These are phyloP conservation scores for Hemibagrus wyckioides DNA, from an alignment of 2,113 vertebrate species.

Conservation along the genomic window DNA sequence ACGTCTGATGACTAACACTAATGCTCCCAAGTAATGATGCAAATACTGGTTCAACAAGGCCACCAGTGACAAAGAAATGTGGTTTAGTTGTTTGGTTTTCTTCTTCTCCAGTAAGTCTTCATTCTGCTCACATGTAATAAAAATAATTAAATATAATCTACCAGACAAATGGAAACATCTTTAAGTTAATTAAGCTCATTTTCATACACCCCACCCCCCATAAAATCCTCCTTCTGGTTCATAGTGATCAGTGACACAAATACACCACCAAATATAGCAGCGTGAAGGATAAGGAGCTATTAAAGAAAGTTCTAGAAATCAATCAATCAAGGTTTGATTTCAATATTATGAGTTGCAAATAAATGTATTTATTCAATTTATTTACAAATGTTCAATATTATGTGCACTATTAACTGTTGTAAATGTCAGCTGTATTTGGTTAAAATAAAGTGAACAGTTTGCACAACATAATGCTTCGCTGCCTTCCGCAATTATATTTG, in stretches of 20 bases:
- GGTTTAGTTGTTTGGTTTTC: neutral
- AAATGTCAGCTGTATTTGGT: neutral
- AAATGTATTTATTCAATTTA: too few relatives aligned
- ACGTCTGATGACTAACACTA: too few relatives aligned
- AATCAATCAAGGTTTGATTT: neutral
- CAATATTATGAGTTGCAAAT: neutral
- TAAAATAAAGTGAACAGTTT: neutral
- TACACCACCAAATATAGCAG: neutral
- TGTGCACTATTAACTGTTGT: neutral
- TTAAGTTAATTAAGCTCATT: too few relatives aligned
- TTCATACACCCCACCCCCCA: too few relatives aligned
- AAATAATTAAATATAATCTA: neutral
- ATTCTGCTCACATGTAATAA: neutral
- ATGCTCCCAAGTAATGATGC: too few relatives aligned
- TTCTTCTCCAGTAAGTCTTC: neutral
- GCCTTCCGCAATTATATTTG: neutral
- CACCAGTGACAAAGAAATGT: too few relatives aligned
- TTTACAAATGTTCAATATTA: too few relatives aligned
- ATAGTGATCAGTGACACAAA: too few relatives aligned
- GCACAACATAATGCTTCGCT: neutral
- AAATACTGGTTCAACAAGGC: too few relatives aligned
- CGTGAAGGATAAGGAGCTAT: neutral
- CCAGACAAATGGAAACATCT: too few relatives aligned
- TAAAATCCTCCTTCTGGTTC: too few relatives aligned
- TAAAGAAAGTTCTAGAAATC: neutral